These are phyloP conservation scores for Siniperca scherzeri DNA, from an alignment of 2,797 vertebrate genomes.

Conservation along the genomic window DNA sequence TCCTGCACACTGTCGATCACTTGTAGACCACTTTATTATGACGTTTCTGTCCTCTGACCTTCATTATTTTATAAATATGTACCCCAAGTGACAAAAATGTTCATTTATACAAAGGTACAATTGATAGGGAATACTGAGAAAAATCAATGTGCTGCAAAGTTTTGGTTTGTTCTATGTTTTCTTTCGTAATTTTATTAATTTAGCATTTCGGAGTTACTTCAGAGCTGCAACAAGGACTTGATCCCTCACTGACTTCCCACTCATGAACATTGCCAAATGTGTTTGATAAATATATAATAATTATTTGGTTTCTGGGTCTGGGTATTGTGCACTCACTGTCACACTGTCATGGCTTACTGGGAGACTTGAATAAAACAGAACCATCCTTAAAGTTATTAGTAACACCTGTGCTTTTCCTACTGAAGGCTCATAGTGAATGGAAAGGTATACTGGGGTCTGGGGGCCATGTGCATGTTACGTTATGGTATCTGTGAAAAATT, in stretches of 20 bases:
- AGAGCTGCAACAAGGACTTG: background rate
- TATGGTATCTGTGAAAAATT: slow-evolving; percentile 3
- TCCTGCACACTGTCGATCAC: background rate
- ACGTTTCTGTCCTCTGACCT: background rate
- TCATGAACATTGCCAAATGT: background rate
- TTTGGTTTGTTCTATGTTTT: too few species aligned
- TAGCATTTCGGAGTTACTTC: background rate
- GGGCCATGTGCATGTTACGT: background rate
- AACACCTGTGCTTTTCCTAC: too few species aligned
- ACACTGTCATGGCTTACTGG: too few species aligned
- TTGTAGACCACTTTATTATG: background rate
- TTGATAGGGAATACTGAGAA: background rate
- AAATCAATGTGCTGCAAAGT: background rate
- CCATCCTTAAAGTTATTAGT: too few species aligned
- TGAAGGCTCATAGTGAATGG: too few species aligned
- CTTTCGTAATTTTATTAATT: background rate
- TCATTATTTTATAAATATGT: background rate
- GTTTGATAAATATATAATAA: too few species aligned
- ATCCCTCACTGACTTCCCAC: slow-evolving; percentile 2
- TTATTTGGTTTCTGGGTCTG: too few species aligned
- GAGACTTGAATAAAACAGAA: too few species aligned
- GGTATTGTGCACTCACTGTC: too few species aligned
- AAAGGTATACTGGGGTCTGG: too few species aligned
- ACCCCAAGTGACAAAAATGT: background rate
- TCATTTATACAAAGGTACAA: background rate